Conservation (phyloP, 2,888 invertebrate genomes). For the Cantharis rustica region DNA sequence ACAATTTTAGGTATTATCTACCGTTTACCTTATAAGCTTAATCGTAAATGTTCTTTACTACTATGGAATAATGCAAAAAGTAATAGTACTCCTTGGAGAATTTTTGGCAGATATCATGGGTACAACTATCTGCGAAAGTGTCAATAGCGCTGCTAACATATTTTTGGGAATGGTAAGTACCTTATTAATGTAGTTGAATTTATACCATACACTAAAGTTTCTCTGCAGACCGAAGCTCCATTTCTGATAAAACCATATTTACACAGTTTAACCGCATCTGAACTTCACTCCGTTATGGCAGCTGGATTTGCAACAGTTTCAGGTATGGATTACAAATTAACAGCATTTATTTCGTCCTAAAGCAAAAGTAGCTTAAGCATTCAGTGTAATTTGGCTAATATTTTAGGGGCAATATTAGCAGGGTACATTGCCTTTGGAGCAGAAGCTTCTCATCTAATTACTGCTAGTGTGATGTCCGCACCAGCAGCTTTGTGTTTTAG, state of each 20-base stretch:
- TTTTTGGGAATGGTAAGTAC: slow-evolving; percentile 86
- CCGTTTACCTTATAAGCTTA: slow-evolving; percentile 94
- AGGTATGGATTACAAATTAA: slow-evolving; percentile 58
- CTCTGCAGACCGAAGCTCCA: slow-evolving; percentile 83
- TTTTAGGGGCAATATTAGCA: slow-evolving; percentile 81
- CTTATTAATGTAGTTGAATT: neutral
- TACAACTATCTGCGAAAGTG: slow-evolving; percentile 94
- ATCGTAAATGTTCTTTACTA: slow-evolving; percentile 88
- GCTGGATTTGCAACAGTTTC: slow-evolving; percentile 96
- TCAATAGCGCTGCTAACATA: slow-evolving; percentile 90
- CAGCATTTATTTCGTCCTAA: no score
- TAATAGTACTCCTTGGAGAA: slow-evolving; percentile 81
- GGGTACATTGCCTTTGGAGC: slow-evolving; percentile 93
- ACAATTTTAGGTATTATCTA: slow-evolving; percentile 72
- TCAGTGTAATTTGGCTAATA: no score
- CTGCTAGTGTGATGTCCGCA: slow-evolving; percentile 95
- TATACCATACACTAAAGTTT: slow-evolving; percentile 21
- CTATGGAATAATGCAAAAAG: slow-evolving; percentile 85
- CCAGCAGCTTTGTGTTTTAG: slow-evolving; percentile 90
- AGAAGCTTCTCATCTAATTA: slow-evolving; percentile 83
- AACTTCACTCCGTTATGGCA: slow-evolving; percentile 91
- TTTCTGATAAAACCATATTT: slow-evolving; percentile 88
- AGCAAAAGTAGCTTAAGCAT: no score
- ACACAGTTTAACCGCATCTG: slow-evolving; percentile 82
- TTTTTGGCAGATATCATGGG: slow-evolving; percentile 72